Evolutionary conservation across 1,140 invertebrate species (phyloP).

Genomic region (Drosophila sp.): DNA sequence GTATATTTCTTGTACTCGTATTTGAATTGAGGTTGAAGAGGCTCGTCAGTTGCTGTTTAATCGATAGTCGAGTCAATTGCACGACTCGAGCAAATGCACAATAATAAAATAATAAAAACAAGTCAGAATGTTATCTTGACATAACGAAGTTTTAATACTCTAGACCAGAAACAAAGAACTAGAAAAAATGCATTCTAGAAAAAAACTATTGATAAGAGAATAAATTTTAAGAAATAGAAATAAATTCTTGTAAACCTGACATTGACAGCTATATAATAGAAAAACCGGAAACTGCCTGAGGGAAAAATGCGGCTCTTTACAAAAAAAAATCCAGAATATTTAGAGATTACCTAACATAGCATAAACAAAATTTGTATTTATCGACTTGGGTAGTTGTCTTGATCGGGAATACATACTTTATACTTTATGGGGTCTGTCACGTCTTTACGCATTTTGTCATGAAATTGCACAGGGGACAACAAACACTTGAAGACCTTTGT

Average conservation of each 20-base stretch:
- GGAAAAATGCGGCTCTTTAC: no score
- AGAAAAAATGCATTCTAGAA: no score
- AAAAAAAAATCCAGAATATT: no score
- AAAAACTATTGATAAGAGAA: no score
- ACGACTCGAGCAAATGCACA: constrained; percentile 41
- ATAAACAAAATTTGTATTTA: no score
- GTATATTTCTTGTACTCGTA: background rate
- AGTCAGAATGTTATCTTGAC: background rate
- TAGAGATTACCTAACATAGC: no score
- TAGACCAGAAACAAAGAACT: background rate
- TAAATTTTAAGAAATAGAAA: no score
- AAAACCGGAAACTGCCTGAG: no score
- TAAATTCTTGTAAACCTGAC: no score
- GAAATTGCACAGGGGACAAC: background rate
- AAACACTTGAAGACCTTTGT: constrained; percentile 11
- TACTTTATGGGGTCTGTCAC: background rate
- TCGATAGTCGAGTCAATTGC: constrained; percentile 65
- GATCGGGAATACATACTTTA: no score
- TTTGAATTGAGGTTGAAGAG: constrained; percentile 27
- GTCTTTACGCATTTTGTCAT: background rate
- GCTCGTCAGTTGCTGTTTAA: constrained; percentile 32
- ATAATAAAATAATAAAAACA: constrained; percentile 3
- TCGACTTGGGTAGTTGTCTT: no score
- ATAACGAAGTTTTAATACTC: background rate
- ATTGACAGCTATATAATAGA: no score